These are phyloP conservation scores for Tupaia tana DNA, from an alignment of 2,113 vertebrate species.

Conservation along the genomic window DNA sequence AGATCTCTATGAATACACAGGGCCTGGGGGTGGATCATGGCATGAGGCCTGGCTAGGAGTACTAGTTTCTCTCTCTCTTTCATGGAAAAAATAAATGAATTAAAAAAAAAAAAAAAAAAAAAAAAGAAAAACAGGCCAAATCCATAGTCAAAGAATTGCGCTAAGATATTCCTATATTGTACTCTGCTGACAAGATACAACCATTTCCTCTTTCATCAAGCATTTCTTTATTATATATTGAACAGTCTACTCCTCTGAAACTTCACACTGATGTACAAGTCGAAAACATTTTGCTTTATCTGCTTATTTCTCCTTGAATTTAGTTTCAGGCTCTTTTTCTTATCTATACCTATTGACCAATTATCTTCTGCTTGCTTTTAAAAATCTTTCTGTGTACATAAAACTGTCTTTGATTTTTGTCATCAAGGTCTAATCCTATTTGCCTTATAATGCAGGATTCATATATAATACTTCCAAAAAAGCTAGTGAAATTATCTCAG, in stretches of 20 bases:
- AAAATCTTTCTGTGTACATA: background rate
- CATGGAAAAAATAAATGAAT: too few species aligned
- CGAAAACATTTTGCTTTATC: background rate
- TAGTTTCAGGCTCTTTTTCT: constrained; percentile 20
- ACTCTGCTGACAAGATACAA: background rate
- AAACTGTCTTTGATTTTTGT: constrained; percentile 3
- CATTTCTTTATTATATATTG: background rate
- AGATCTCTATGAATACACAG: too few species aligned
- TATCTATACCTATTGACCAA: background rate
- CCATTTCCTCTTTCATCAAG: too few species aligned
- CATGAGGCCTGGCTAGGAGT: too few species aligned
- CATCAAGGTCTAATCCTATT: background rate
- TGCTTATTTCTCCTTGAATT: background rate
- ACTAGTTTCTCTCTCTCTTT: too few species aligned
- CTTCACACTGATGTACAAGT: background rate
- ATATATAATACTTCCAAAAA: background rate
- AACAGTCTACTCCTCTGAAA: background rate
- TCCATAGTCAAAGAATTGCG: constrained; percentile 10
- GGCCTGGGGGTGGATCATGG: too few species aligned
- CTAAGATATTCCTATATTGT: background rate
- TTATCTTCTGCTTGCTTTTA: constrained; percentile 40
- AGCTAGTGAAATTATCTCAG: background rate
- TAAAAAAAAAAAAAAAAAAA: too few species aligned
- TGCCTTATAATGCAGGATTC: background rate
- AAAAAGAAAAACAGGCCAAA: background rate